Conservation (phyloP, 2,888 invertebrate genomes). For the Ganaspis brasiliensis region DNA sequence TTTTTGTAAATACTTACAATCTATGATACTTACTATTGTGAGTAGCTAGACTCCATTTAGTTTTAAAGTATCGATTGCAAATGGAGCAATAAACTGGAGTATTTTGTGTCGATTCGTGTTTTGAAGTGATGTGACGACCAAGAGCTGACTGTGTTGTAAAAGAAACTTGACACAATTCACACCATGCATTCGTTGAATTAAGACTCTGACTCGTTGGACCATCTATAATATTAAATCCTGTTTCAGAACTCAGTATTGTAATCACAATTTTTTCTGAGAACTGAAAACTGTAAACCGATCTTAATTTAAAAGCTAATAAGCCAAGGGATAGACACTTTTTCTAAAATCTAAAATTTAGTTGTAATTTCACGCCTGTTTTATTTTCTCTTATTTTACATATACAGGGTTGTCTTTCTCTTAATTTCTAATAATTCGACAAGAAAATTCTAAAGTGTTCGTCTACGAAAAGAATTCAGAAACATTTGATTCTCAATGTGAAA, state of each 20-base stretch:
- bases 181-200: conserved; percentile 52
- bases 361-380: conserved; percentile 44
- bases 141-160: conserved; percentile 73
- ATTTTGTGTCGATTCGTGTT: conserved; percentile 69
- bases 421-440: conserved; percentile 24
- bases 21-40: conserved; percentile 75
- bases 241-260: conserved; percentile 12
- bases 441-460: background rate
- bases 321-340: too few species aligned
- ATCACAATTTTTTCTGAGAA: conserved; percentile 42
- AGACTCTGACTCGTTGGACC: background rate
- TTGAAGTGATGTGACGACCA: conserved; percentile 71
- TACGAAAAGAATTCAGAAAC: background rate
- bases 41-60: conserved; percentile 75
- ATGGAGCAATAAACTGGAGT: conserved; percentile 70
- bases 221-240: conserved; percentile 30
- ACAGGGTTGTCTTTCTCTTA: conserved; percentile 13
- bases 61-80: conserved; percentile 74
- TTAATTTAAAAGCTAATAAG: conserved; percentile 11
- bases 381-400: conserved; percentile 34
- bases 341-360: background rate
- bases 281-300: conserved; percentile 43
- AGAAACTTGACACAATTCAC: conserved; percentile 68
- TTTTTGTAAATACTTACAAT: background rate
- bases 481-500: background rate